A percentile compares a stretch with the other conserved stretches of the same genome.
Evolutionary conservation across 1,140 invertebrate genomes (phyloP).

Genomic region (Acyrthosiphon pisum): DNA sequence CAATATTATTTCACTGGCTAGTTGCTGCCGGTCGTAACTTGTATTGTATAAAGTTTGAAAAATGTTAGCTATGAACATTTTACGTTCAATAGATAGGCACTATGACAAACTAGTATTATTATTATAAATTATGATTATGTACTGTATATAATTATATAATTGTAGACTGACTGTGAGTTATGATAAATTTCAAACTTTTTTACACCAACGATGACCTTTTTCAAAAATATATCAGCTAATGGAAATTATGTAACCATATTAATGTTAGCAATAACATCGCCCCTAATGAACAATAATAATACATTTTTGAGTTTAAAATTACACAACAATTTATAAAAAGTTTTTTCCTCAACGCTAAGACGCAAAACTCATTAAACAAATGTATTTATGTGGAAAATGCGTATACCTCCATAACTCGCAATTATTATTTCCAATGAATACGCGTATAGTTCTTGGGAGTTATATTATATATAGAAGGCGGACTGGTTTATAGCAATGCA

Average conservation of each 20-base stretch:
- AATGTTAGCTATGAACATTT: too few species aligned
- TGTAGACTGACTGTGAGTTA: too few species aligned
- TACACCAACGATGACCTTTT: too few species aligned
- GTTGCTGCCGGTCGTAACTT: too few species aligned
- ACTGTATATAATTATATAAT: too few species aligned
- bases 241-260: too few species aligned
- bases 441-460: not conserved
- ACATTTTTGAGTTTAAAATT: not conserved
- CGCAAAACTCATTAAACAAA: not conserved
- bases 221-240: too few species aligned
- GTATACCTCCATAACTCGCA: not conserved
- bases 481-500: conserved; percentile 46
- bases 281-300: not conserved
- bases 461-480: conserved; percentile 10
- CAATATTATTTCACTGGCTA: not conserved
- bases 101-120: too few species aligned
- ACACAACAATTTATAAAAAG: not conserved
- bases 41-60: too few species aligned
- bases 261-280: not conserved
- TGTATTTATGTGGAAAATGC: not conserved
- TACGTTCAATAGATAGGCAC: too few species aligned
- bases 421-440: not conserved
- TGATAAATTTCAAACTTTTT: too few species aligned
- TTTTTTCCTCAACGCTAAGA: not conserved
- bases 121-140: too few species aligned